Percentiles rank a stretch among this genome's conserved stretches.
phyloP scores from a whole-genome alignment of 2,888 invertebrate genomes.

The Buathra laborator region DNA sequence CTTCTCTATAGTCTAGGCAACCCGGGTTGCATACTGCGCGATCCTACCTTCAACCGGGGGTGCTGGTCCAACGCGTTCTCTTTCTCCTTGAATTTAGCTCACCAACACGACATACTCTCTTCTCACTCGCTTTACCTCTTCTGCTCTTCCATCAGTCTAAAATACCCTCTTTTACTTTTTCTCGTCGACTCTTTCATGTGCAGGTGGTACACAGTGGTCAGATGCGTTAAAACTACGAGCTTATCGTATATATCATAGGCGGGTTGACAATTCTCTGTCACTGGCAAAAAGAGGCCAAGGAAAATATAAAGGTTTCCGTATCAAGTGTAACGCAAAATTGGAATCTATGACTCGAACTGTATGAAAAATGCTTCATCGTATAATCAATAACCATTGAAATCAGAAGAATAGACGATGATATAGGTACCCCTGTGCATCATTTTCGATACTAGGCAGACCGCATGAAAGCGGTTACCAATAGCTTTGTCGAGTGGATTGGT shows the following conservation, averaged over 20 bases:
- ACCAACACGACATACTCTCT: slow-evolving; percentile 5
- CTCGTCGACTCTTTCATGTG: slow-evolving; percentile 28
- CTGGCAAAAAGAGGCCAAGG: slow-evolving; percentile 1
- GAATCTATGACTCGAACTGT: background rate
- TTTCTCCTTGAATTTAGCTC: slow-evolving; percentile 32
- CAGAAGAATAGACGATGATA: background rate
- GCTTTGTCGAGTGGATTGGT: slow-evolving; percentile 53
- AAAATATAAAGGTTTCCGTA: background rate
- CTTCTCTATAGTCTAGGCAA: slow-evolving; percentile 31
- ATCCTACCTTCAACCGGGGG: slow-evolving; percentile 19
- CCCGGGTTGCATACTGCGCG: slow-evolving; percentile 13
- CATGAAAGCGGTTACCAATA: slow-evolving; percentile 54
- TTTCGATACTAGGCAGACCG: slow-evolving; percentile 18
- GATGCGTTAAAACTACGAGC: background rate
- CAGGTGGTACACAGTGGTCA: slow-evolving; percentile 10
- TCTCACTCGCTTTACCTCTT: slow-evolving; percentile 33
- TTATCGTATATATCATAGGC: too few species aligned
- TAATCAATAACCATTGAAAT: slow-evolving; percentile 23
- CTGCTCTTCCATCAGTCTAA: slow-evolving; percentile 20
- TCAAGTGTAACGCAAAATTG: background rate
- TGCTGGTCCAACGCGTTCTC: slow-evolving; percentile 13
- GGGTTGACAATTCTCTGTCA: background rate
- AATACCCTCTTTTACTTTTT: slow-evolving; percentile 25
- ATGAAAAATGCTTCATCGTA: slow-evolving; percentile 4
- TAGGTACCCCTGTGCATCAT: background rate